Percentiles rank a stretch among this genome's conserved stretches.
Conservation (phyloP, 1,140 invertebrate species). For the Pemphigus obesinymphae region DNA sequence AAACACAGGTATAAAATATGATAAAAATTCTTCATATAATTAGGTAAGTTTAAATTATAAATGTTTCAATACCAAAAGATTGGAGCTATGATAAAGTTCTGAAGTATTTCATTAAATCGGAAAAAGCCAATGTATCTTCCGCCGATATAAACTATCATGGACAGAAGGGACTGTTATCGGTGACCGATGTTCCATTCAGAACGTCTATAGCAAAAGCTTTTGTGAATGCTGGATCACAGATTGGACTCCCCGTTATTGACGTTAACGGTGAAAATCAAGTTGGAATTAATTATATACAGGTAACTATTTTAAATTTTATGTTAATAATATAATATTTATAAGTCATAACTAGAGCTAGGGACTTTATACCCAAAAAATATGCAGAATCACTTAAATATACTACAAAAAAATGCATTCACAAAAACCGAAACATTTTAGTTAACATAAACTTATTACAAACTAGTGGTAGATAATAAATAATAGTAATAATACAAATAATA, state of each 20-base stretch:
- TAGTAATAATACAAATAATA: too few species aligned
- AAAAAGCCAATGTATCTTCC: constrained; percentile 47
- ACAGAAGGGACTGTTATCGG: constrained; percentile 62
- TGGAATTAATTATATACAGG: constrained; percentile 64
- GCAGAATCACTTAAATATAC: too few species aligned
- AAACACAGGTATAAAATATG: constrained; percentile 71
- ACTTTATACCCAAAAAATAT: too few species aligned
- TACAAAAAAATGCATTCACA: too few species aligned
- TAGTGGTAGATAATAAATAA: too few species aligned
- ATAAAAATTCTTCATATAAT: constrained; percentile 55
- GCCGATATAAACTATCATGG: constrained; percentile 49
- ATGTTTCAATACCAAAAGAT: constrained; percentile 47
- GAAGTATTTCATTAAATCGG: constrained; percentile 56
- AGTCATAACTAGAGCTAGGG: neutral
- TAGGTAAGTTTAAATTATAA: too few species aligned
- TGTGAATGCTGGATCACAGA: constrained; percentile 55
- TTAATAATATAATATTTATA: neutral
- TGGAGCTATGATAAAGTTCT: constrained; percentile 56
- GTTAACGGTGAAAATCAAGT: constrained; percentile 60
- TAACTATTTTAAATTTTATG: too few species aligned
- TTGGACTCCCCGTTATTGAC: constrained; percentile 56
- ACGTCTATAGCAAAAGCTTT: constrained; percentile 55
- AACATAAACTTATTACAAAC: too few species aligned
- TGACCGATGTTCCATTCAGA: constrained; percentile 61
- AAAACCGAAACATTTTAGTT: too few species aligned